Evolutionary conservation across 2,888 invertebrate genomes (phyloP).

Genomic region (Tromatobia lineatoria): DNA sequence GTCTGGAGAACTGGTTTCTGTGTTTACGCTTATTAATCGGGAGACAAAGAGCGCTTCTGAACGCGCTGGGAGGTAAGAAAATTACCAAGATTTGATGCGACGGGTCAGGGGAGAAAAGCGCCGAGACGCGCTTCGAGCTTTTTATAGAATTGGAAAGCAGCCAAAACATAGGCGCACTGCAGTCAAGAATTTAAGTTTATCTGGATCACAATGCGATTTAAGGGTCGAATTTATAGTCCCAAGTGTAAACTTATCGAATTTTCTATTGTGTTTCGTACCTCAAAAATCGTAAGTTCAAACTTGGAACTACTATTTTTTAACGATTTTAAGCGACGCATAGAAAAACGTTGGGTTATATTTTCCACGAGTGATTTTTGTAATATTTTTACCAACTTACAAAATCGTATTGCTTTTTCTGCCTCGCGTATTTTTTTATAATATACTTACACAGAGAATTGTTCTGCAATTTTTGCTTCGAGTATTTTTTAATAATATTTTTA

Average conservation of each 20-base stretch:
- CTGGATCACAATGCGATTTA: constrained; percentile 5
- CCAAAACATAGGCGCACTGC: constrained; percentile 34
- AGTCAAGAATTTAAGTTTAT: constrained; percentile 28
- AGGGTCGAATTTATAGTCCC: background rate
- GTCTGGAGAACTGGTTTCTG: background rate
- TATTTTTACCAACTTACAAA: constrained; percentile 81
- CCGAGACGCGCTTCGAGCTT: background rate
- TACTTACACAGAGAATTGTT: constrained; percentile 90
- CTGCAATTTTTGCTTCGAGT: constrained; percentile 87
- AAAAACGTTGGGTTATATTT: too few species aligned
- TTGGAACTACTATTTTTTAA: too few species aligned
- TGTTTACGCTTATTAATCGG: background rate
- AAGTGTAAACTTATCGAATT: too few species aligned
- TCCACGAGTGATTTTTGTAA: too few species aligned
- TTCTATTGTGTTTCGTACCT: too few species aligned
- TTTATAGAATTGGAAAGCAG: constrained; percentile 58
- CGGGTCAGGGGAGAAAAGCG: background rate
- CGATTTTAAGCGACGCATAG: too few species aligned
- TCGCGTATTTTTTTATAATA: too few species aligned
- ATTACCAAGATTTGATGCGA: constrained; percentile 18
- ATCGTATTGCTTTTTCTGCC: constrained; percentile 89
- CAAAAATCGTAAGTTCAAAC: too few species aligned
- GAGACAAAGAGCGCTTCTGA: background rate
- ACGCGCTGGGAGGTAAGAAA: background rate
- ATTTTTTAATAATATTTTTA: too few species aligned